These are phyloP conservation scores for Erebia aethiops DNA, from an alignment of 2,888 invertebrate species.

Conservation along the genomic window DNA sequence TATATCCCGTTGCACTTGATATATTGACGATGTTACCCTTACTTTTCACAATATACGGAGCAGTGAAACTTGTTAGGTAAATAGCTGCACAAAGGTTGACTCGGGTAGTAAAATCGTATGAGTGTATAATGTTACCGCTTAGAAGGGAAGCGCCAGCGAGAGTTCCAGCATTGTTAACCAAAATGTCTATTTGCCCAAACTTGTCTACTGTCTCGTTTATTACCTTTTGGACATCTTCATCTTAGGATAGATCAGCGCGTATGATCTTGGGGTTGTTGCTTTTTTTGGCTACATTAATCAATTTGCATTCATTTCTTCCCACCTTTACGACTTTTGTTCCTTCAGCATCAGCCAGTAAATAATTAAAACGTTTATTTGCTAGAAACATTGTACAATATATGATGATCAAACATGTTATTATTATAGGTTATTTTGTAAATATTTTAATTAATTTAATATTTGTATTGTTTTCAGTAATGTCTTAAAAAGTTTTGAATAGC, in stretches of 20 bases:
- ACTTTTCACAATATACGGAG: no score
- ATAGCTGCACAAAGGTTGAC: constrained; percentile 5
- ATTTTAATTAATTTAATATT: no score
- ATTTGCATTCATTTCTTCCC: constrained; percentile 44
- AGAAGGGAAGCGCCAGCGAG: not conserved
- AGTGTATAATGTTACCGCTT: constrained; percentile 2
- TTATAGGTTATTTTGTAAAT: no score
- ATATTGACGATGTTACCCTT: constrained; percentile 11
- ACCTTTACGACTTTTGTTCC: constrained; percentile 53
- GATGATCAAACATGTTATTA: no score
- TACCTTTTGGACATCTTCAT: constrained; percentile 33
- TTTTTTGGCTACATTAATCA: constrained; percentile 26
- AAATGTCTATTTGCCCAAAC: constrained; percentile 49
- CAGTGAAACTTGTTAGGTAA: no score
- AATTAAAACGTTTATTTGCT: no score
- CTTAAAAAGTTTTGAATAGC: no score
- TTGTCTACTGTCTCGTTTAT: constrained; percentile 45
- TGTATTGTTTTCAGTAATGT: no score
- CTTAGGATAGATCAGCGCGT: constrained; percentile 30
- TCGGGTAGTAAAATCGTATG: not conserved
- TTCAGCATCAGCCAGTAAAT: constrained; percentile 52
- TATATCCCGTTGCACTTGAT: not conserved
- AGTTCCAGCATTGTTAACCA: constrained; percentile 54
- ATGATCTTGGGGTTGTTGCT: constrained; percentile 24
- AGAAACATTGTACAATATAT: no score